Evolutionary conservation across 2,888 invertebrate species (phyloP), one percentile per base, ranked within the genome.

Genomic region (Machimus rusticus): DNA sequence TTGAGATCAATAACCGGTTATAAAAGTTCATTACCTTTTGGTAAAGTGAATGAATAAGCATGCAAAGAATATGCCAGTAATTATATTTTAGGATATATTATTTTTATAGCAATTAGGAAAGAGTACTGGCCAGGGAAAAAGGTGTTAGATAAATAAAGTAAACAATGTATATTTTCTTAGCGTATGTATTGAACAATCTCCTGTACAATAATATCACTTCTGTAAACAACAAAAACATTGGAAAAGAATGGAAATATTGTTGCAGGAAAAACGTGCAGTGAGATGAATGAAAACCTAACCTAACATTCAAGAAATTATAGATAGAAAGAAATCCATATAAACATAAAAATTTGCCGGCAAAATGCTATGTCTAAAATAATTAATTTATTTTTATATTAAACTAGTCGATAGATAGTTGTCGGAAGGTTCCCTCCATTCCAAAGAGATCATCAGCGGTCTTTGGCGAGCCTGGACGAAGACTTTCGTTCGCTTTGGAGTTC

Each of bases 371-470:
- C 78, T 78, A 78, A 37, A 19, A 9, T 23, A 23, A 66, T 66
- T 66, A 66, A 23, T 66, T 66, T 57, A 23, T 19, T 19, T 28
- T 66, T 28, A 12, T 66, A 3, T 66, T 66, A 8, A 46, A 46
- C 90, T 94, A 97, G 93, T 97, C 97, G 90, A 98, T 97, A 90
- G 95, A 94, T 87, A 98, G 93, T 92, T 97, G 96, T 90, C 97
- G 95, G 94, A 97, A 97, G 79, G 97, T 97, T 66, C 97, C 97
- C 90, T 97, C 97, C 90, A 97, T 94, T n/a, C 97, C 97, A 90
- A 98, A 97, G 4, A 97, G 94, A 90, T 97, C 97, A 89, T 97
- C 97, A 89, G 96, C 95, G 90, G 97, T 97, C 91, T 96, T 97
- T 88, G 97, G 97, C 91, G 96, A 96, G 74, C 97, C 97, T 0